A percentile compares a stretch with the other conserved stretches of the same genome.
Conservation (phyloP, 2,888 invertebrate species). For the Miltochrista miniata region DNA sequence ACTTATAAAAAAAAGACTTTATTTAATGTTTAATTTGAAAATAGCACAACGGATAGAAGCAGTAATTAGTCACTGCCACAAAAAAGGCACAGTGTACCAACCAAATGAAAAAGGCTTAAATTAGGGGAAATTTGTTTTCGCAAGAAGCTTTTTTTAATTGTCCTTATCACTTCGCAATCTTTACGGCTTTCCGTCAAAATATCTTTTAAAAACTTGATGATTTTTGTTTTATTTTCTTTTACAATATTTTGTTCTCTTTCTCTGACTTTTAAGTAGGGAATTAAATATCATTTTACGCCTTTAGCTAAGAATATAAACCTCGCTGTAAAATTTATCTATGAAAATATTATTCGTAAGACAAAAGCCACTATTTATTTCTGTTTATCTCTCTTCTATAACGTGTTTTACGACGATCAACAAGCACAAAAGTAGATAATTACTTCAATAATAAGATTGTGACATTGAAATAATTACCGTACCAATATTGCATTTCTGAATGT, state of each 20-base stretch:
- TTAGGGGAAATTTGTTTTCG: constrained; percentile 33
- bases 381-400: too few species aligned
- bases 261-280: neutral
- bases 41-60: constrained; percentile 5
- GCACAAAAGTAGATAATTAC: too few species aligned
- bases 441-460: too few species aligned
- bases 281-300: constrained; percentile 2
- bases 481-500: too few species aligned
- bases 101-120: constrained; percentile 36
- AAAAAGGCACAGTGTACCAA: constrained; percentile 19
- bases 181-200: constrained; percentile 27
- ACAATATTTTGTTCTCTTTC: constrained; percentile 10
- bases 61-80: constrained; percentile 17
- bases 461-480: too few species aligned
- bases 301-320: neutral
- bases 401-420: too few species aligned
- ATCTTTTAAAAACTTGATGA: constrained; percentile 23
- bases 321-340: too few species aligned
- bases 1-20: neutral
- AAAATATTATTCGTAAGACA: too few species aligned
- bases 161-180: constrained; percentile 31
- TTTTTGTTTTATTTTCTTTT: constrained; percentile 7
- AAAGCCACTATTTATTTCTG: too few species aligned
- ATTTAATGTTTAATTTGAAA: neutral
- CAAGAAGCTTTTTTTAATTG: constrained; percentile 38